These are phyloP conservation scores for Diachasmimorpha longicaudata DNA, from an alignment of 1,140 invertebrate species.

Conservation along the genomic window DNA sequence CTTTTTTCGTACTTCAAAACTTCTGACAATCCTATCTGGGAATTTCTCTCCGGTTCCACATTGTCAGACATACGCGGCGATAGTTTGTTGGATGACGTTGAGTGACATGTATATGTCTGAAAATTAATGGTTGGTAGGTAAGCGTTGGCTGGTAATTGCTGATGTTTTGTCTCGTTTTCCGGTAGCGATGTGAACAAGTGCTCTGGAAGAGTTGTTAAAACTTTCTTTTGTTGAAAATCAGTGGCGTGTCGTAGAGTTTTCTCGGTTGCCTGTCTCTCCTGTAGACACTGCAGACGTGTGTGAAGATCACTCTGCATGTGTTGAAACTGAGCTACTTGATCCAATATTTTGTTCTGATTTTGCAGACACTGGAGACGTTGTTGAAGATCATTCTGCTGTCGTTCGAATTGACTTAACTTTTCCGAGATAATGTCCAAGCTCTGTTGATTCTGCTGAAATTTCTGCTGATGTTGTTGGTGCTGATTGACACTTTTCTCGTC, in stretches of 20 bases:
- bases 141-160: conserved; percentile 36
- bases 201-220: conserved; percentile 37
- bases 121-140: conserved; percentile 29
- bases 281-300: conserved; percentile 48
- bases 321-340: conserved; percentile 58
- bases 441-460: conserved; percentile 55
- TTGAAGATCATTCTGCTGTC: conserved; percentile 57
- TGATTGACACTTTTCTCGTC: conserved; percentile 39
- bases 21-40: conserved; percentile 53
- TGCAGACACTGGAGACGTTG: conserved; percentile 57
- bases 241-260: conserved; percentile 38
- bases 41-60: conserved; percentile 39
- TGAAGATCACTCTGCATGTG: conserved; percentile 54
- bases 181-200: conserved; percentile 35
- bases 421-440: conserved; percentile 56
- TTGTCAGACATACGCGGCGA: conserved; percentile 49
- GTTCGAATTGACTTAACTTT: conserved; percentile 57
- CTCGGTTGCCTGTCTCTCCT: conserved; percentile 47
- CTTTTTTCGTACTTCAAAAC: conserved; percentile 53
- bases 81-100: conserved; percentile 47
- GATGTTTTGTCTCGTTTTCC: conserved; percentile 44
- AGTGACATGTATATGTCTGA: conserved; percentile 43
- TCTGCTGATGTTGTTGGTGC: conserved; percentile 32
- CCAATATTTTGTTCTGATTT: conserved; percentile 58
- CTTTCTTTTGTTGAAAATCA: conserved; percentile 39